Evolutionary conservation across 1,140 invertebrate species (phyloP), one percentile per base, ranked within the genome.

Genomic region (Bradysia coprophila): DNA sequence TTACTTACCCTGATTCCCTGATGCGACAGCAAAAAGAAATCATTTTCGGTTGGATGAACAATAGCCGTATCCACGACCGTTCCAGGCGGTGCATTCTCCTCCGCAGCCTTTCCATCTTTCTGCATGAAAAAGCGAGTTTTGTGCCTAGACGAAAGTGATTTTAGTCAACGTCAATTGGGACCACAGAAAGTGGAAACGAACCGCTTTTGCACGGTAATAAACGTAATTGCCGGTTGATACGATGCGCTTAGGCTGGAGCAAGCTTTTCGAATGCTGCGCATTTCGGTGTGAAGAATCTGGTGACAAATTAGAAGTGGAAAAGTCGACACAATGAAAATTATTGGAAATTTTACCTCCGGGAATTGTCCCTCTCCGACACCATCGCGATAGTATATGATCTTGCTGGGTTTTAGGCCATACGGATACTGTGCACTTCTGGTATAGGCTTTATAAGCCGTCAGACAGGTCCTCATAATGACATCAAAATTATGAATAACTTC

Each of bases 341-440:
- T n/a, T n/a, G n/a, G n/a, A n/a, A n/a, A n/a, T n/a, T n/a, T 61
- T 42, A 84, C 74, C 51, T 74, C 63, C 1, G 64, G 51, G 55
- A 93, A 90, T 49, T 91, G 83, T 0, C 87, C 86, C 51, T 92
- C 88, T 3, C 81, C 83, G 0, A 94, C 89, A 4, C 88, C 89
- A 54, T 93, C 89, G 8, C 88, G 67, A 56, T 80, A 91, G 41
- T 84, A 78, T 21, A 86, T 62, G 38, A 87, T 76, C 32, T 62
- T 63, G 1, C 62, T 47, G 0, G 82, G 83, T 49, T 71, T 65
- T 2, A 28, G 9, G 0, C 46, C 11, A 0, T 51, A n/a, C n/a
- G n/a, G n/a, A n/a, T n/a, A n/a, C n/a, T n/a, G n/a, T n/a, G n/a
- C n/a, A n/a, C n/a, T n/a, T n/a, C n/a, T n/a, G n/a, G n/a, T 54